Evolutionary conservation across 2,113 vertebrate genomes (phyloP).

Genomic region (Semicossyphus pulcher): DNA sequence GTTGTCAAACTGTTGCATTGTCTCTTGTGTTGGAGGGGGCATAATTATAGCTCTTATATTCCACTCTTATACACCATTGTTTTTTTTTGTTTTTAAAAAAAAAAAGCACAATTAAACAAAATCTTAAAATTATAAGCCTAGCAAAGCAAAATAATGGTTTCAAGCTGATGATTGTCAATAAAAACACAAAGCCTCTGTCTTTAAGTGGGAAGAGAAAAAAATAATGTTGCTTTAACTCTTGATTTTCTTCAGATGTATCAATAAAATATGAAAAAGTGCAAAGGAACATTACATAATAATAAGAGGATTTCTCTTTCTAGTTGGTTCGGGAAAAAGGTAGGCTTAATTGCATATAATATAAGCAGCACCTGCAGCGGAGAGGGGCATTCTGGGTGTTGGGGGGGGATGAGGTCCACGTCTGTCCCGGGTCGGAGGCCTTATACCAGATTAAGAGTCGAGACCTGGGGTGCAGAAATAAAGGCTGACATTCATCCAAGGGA

Average conservation of each 20-base stretch:
- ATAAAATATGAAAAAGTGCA: constrained; percentile 73
- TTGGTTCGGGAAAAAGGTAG: constrained; percentile 77
- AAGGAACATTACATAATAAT: constrained; percentile 66
- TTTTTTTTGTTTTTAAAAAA: no score
- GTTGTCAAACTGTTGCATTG: constrained; percentile 32
- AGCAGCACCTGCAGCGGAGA: constrained; percentile 85
- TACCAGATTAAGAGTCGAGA: constrained; percentile 50
- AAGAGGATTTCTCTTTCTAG: constrained; percentile 64
- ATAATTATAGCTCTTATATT: constrained; percentile 60
- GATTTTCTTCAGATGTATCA: constrained; percentile 40
- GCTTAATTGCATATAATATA: constrained; percentile 87
- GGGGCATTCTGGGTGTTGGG: constrained; percentile 62
- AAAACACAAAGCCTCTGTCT: constrained; percentile 63
- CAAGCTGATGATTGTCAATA: constrained; percentile 74
- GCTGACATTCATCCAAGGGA: constrained; percentile 64
- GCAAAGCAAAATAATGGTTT: constrained; percentile 56
- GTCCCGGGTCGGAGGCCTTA: constrained; percentile 37
- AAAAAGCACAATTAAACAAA: constrained; percentile 50
- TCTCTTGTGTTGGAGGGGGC: constrained; percentile 32
- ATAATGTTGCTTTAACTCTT: constrained; percentile 21
- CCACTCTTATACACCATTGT: constrained; percentile 36
- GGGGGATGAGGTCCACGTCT: constrained; percentile 29
- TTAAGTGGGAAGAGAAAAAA: constrained; percentile 48
- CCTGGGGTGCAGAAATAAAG: constrained; percentile 49
- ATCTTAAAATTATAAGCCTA: constrained; percentile 55